A percentile compares a stretch with the other conserved stretches of the same genome.
Conservation (phyloP, 2,797 vertebrate species). For the Hyperoplus lanceolatus region DNA sequence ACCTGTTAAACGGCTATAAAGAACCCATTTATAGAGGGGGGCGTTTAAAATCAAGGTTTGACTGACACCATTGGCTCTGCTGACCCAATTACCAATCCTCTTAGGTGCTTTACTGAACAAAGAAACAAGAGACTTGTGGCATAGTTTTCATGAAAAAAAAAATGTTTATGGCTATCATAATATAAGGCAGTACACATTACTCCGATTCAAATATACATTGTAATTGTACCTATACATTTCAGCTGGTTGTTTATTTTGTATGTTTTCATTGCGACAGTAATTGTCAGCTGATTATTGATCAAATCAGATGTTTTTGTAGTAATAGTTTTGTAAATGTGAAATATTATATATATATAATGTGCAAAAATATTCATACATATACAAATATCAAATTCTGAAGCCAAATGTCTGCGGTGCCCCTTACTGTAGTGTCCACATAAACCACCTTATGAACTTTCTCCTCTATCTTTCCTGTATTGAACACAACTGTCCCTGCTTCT, state of each 20-base stretch:
- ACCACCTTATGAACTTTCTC: conserved; percentile 19
- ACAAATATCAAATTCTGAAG: too few relatives aligned
- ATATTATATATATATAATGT: neutral
- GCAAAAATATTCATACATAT: neutral
- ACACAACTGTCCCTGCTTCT: conserved; percentile 44
- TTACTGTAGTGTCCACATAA: neutral
- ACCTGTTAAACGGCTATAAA: neutral
- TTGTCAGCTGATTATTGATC: neutral
- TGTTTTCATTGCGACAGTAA: neutral
- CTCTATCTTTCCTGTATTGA: neutral
- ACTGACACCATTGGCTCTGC: conserved; percentile 8
- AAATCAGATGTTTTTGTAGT: neutral
- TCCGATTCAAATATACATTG: neutral
- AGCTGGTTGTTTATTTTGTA: neutral
- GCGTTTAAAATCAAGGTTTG: neutral
- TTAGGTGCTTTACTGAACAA: neutral
- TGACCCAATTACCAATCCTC: conserved; percentile 29
- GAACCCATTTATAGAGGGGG: neutral
- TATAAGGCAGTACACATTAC: neutral
- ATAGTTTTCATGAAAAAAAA: too few relatives aligned
- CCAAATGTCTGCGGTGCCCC: neutral
- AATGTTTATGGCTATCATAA: neutral
- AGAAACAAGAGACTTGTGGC: neutral
- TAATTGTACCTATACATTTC: too few relatives aligned
- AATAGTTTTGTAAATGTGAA: neutral